Base-by-base conservation (phyloP, 2,888 invertebrate species). In the Nymphalis urticae region DNA sequence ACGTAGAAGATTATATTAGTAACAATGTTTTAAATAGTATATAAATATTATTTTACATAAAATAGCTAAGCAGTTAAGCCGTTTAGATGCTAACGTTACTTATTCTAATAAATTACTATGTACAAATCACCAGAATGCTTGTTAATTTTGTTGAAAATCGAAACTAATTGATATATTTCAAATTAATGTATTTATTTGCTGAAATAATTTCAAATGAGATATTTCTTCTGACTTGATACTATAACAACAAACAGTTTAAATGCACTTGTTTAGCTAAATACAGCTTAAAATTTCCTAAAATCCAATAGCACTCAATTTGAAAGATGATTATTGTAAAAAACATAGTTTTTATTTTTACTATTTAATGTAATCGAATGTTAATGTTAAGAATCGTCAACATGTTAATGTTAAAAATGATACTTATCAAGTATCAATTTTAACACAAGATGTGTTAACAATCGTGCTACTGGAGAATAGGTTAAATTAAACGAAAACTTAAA, bases 31-130 rank as follows among this genome's bases (percentile, higher is more conserved):
- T 89, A 89, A 91, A 90, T 88, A 90, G 85, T 81, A 87, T 84
- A 91, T 92, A 92, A 92, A 91, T 92, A 92, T 90, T 92, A 90
- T 85, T 88, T 91, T 92, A 92, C 92, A 92, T 90, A 89, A 82
- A 86, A 86, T 85, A 84, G 83, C 82, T 89, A 90, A 89, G 91
- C 90, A 86, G 82, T 86, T 87, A 90, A 87, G 89, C 87, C 80
- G 80, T 88, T 83, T 86, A 88, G 88, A 89, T 87, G 86, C 91
- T 92, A 91, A 81, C 83, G 81, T 89, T 83, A 86, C 88, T 90
- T 87, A 90, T 78, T 79, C 90, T 92, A 92, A 90, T 90, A 91
- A 92, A 91, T 56, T 92, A 91, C 87, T 92, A 92, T 92, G 84
- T 92, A 92, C 92, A 92, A 86, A 87, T 88, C 90, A 90, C 92